Percentiles rank a stretch among this genome's conserved stretches.
phyloP scores from a whole-genome alignment of 2,797 vertebrate genomes.

The Natrix natrix region DNA sequence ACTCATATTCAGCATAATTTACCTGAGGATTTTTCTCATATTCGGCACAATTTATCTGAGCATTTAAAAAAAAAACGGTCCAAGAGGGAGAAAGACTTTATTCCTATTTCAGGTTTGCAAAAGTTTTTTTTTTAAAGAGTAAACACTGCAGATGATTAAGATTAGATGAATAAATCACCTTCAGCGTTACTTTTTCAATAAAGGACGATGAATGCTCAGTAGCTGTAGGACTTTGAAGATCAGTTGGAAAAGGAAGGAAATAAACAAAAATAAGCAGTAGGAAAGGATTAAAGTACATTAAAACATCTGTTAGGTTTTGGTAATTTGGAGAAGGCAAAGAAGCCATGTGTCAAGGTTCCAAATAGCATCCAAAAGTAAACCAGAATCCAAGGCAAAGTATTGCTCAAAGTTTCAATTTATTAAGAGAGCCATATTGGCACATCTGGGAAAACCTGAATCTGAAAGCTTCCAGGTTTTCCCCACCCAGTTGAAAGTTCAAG shows the following conservation, averaged over 20 bases:
- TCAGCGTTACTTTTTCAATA: neutral
- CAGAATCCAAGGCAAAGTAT: too few species aligned
- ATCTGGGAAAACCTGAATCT: too few species aligned
- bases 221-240: neutral
- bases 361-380: too few species aligned
- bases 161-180: neutral
- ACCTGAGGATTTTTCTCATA: neutral
- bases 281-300: neutral
- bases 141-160: neutral
- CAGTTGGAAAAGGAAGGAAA: neutral
- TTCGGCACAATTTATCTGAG: neutral
- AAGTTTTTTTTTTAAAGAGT: neutral
- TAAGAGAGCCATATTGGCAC: too few species aligned
- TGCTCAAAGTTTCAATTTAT: too few species aligned
- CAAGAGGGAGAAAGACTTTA: neutral
- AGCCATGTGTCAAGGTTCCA: neutral
- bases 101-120: neutral
- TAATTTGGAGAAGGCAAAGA: neutral
- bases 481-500: too few species aligned
- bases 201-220: neutral
- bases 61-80: neutral
- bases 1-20: neutral
- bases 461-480: too few species aligned
- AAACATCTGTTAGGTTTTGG: neutral
- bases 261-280: neutral